Conservation (phyloP, 2,113 vertebrate genomes). For the Antechinus flavipes region DNA sequence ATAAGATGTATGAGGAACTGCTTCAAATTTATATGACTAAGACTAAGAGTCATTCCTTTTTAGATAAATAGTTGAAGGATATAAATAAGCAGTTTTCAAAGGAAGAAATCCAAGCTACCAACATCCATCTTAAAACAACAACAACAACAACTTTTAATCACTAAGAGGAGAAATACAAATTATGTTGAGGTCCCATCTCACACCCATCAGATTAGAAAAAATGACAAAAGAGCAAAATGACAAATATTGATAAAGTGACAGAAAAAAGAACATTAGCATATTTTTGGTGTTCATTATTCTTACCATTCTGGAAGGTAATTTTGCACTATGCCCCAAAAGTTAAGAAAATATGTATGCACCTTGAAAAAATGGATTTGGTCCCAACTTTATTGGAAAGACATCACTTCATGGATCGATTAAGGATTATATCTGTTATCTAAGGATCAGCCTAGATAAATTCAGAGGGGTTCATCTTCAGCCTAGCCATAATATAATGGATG, state of each 20-base stretch:
- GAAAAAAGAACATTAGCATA: no score
- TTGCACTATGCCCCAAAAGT: no score
- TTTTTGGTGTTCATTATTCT: no score
- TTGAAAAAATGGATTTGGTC: not conserved
- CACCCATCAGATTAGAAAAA: no score
- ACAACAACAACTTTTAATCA: no score
- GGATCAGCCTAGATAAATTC: not conserved
- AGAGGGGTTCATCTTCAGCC: not conserved
- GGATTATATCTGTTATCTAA: not conserved
- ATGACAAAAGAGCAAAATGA: no score
- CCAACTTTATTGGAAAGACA: not conserved
- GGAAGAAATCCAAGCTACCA: not conserved
- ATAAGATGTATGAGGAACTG: not conserved
- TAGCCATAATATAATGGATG: not conserved
- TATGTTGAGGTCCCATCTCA: no score
- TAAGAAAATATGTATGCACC: no score
- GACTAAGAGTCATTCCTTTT: not conserved
- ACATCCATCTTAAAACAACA: not conserved
- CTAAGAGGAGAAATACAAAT: no score
- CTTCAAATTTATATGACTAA: not conserved
- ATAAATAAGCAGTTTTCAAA: not conserved
- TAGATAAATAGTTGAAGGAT: not conserved
- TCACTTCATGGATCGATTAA: not conserved
- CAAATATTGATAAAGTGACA: no score
- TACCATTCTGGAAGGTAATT: no score